Evolutionary conservation across 2,888 invertebrate species (phyloP).

Genomic region (Venusia cambrica): DNA sequence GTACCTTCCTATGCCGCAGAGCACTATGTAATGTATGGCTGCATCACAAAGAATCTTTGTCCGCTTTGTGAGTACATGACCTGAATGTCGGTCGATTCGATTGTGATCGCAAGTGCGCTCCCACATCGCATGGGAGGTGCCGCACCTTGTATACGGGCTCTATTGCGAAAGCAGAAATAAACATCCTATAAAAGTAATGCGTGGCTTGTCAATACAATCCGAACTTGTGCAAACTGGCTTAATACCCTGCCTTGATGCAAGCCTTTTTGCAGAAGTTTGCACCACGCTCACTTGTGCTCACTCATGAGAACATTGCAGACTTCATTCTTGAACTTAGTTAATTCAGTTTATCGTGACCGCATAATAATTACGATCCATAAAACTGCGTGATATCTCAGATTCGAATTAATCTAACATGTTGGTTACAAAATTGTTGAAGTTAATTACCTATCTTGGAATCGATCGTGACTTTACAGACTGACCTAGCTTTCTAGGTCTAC

Average conservation of each 20-base stretch:
- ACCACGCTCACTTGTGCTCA: neutral
- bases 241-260: conserved; percentile 7
- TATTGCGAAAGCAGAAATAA: conserved; percentile 53
- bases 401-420: neutral
- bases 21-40: conserved; percentile 12
- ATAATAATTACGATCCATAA: conserved; percentile 9
- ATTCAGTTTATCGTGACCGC: neutral
- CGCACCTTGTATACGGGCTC: conserved; percentile 52
- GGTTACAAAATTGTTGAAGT: conserved; percentile 10
- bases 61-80: conserved; percentile 49
- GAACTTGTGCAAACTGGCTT: conserved; percentile 11
- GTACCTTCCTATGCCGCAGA: conserved; percentile 19
- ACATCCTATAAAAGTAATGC: conserved; percentile 36
- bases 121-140: conserved; percentile 53
- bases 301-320: conserved; percentile 10
- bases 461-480: conserved; percentile 13
- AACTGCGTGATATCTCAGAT: neutral
- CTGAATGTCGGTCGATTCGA: conserved; percentile 55
- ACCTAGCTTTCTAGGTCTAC: conserved; percentile 30
- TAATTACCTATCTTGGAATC: conserved; percentile 3
- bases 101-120: conserved; percentile 54
- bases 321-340: conserved; percentile 1
- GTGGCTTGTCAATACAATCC: conserved; percentile 14
- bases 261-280: neutral
- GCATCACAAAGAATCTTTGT: conserved; percentile 57